Percentiles rank a stretch among this genome's conserved stretches.
These are phyloP conservation scores for Polyommatus icarus DNA, from an alignment of 2,888 invertebrate genomes.

Conservation along the genomic window DNA sequence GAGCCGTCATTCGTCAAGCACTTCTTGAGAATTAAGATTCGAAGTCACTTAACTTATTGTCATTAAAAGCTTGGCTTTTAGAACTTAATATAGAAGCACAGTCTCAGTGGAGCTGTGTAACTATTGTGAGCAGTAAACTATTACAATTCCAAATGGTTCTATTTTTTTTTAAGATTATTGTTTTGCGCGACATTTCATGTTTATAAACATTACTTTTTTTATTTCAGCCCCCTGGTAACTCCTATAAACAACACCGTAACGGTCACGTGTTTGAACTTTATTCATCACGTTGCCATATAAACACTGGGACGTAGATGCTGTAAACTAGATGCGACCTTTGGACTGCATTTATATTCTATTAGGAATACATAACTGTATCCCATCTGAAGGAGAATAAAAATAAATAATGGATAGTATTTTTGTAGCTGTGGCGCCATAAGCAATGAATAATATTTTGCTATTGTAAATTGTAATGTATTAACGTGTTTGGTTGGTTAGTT, in stretches of 20 bases:
- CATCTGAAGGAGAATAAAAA: neutral
- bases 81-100: too few relatives aligned
- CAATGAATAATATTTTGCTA: neutral
- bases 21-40: too few relatives aligned
- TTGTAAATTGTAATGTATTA: too few relatives aligned
- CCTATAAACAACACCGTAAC: neutral
- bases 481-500: neutral
- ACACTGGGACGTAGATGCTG: slow-evolving; percentile 1
- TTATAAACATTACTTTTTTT: too few relatives aligned
- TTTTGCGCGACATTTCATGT: too few relatives aligned
- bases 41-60: too few relatives aligned
- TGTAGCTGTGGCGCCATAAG: neutral
- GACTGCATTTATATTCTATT: slow-evolving; percentile 12
- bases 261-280: slow-evolving; percentile 25
- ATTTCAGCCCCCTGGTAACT: neutral
- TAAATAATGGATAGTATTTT: neutral
- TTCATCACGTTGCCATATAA: slow-evolving; percentile 5
- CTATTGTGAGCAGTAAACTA: too few relatives aligned
- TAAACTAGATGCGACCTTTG: neutral
- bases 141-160: too few relatives aligned
- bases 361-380: slow-evolving; percentile 1
- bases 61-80: too few relatives aligned
- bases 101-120: too few relatives aligned
- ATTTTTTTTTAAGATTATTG: too few relatives aligned
- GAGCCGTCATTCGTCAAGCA: too few relatives aligned